Percentiles rank a stretch among this genome's conserved stretches.
phyloP scores from a whole-genome alignment of 2,888 invertebrate genomes.

The Rotaria socialis region DNA sequence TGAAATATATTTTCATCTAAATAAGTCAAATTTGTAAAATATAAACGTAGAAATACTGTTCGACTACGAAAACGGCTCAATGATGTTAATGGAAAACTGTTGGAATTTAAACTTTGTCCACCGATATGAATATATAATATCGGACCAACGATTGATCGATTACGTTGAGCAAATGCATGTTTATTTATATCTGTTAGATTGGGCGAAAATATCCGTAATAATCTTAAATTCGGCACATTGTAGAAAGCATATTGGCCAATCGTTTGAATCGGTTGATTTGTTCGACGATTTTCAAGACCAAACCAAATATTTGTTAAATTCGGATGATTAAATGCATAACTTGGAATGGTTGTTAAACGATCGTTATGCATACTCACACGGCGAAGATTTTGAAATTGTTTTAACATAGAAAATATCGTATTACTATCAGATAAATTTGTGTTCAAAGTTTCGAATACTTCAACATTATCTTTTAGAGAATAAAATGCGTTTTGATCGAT shows the following conservation, averaged over 20 bases:
- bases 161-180: neutral
- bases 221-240: neutral
- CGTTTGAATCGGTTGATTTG: neutral
- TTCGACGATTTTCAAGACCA: neutral
- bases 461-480: neutral
- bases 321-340: neutral
- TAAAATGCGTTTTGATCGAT: neutral
- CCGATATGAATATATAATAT: neutral
- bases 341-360: neutral
- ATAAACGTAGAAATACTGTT: neutral
- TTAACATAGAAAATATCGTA: neutral
- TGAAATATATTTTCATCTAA: conserved; percentile 25
- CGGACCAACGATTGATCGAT: neutral
- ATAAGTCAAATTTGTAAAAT: neutral
- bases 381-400: neutral
- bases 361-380: conserved; percentile 25
- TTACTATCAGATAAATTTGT: conserved; percentile 1
- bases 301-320: conserved; percentile 1
- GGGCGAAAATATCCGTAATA: neutral
- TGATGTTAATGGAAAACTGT: neutral
- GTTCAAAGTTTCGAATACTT: conserved; percentile 20
- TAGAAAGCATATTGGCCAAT: conserved; percentile 32
- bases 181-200: neutral
- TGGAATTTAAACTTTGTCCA: neutral
- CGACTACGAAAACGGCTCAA: neutral